phyloP scores from a whole-genome alignment of 1,140 invertebrate species.

The Drosophila subobscura region DNA sequence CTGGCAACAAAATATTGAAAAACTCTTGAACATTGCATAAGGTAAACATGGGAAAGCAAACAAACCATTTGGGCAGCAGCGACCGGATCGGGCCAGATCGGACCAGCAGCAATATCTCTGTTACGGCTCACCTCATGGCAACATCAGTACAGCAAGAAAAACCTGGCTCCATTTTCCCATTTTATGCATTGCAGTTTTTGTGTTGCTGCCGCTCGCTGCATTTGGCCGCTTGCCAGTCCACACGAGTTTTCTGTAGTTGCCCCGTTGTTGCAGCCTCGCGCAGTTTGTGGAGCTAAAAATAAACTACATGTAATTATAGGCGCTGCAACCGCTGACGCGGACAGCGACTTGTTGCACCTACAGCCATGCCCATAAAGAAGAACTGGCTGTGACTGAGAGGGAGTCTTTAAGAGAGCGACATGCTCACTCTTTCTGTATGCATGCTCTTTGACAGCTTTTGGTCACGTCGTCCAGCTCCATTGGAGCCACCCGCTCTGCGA shows the following conservation, averaged over 20 bases:
- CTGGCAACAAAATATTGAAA: slow-evolving; percentile 39
- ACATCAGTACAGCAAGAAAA: slow-evolving; percentile 51
- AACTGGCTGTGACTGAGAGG: slow-evolving; percentile 15
- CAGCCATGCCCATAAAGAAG: slow-evolving; percentile 51
- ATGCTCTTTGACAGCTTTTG: slow-evolving; percentile 25
- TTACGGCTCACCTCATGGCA: slow-evolving; percentile 51
- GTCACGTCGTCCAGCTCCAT: slow-evolving; percentile 35
- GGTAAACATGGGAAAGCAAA: slow-evolving; percentile 41
- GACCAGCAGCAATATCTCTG: background rate
- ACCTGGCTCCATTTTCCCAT: slow-evolving; percentile 53
- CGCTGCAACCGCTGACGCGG: slow-evolving; percentile 10
- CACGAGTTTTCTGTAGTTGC: slow-evolving; percentile 33
- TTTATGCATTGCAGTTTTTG: slow-evolving; percentile 56
- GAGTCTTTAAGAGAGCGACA: slow-evolving; percentile 4
- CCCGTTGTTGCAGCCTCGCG: slow-evolving; percentile 34
- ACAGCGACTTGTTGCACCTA: slow-evolving; percentile 74
- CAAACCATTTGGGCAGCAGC: slow-evolving; percentile 27
- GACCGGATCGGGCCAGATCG: slow-evolving; percentile 5
- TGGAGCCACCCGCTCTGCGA: slow-evolving; percentile 19
- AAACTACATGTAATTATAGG: slow-evolving; percentile 76
- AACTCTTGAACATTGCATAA: slow-evolving; percentile 62
- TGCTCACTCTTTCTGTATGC: slow-evolving; percentile 1
- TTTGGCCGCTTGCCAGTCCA: slow-evolving; percentile 56
- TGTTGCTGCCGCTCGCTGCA: slow-evolving; percentile 61
- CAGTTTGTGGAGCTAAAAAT: slow-evolving; percentile 67